A percentile compares a stretch with the other conserved stretches of the same genome.
Evolutionary conservation across 2,888 invertebrate species (phyloP).

Genomic region (Xanthostigma xanthostigma): DNA sequence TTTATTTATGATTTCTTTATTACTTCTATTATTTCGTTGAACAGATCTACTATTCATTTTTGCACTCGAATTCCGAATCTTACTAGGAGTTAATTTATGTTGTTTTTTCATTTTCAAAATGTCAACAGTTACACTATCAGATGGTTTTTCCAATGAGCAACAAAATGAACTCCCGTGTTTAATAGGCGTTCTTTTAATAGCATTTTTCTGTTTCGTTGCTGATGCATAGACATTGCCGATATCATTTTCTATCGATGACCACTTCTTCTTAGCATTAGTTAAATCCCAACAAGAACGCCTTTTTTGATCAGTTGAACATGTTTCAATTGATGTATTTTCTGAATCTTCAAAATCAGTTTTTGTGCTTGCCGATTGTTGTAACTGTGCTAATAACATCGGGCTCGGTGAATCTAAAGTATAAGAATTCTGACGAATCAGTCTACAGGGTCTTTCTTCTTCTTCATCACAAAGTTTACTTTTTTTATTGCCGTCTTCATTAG

Average conservation of each 20-base stretch:
- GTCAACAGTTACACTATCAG: no score
- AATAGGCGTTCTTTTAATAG: not conserved
- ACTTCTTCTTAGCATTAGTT: constrained; percentile 33
- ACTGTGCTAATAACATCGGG: constrained; percentile 51
- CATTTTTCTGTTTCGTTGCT: constrained; percentile 1
- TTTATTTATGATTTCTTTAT: no score
- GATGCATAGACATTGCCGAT: constrained; percentile 9
- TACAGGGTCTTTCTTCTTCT: constrained; percentile 26
- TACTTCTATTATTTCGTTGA: no score
- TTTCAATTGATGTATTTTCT: not conserved
- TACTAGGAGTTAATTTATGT: no score
- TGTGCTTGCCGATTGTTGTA: constrained; percentile 34
- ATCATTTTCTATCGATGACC: constrained; percentile 32
- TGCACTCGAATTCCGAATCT: no score
- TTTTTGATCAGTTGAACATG: constrained; percentile 15
- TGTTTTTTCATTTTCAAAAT: no score
- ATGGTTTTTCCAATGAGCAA: no score
- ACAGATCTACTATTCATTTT: no score
- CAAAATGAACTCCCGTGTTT: no score
- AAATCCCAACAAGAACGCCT: constrained; percentile 35
- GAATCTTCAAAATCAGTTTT: constrained; percentile 29
- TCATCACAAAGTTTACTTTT: constrained; percentile 12
- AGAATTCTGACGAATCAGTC: constrained; percentile 54
- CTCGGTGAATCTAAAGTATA: constrained; percentile 67
- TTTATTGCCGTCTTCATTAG: not conserved